Conservation (phyloP, 2,888 invertebrate genomes). For the Peribatodes rhomboidaria region DNA sequence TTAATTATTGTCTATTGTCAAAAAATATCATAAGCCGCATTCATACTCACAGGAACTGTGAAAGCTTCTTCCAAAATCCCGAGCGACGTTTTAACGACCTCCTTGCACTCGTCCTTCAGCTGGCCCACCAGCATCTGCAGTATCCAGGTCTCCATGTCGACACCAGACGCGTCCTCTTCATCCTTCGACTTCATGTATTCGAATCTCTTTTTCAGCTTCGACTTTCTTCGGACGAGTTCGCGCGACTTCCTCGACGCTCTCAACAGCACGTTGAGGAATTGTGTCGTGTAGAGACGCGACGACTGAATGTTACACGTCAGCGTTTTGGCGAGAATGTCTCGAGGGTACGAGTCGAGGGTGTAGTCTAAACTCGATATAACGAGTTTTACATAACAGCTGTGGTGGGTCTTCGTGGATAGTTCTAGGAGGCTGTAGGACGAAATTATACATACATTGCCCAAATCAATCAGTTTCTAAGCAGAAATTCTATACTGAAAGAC, state of each 20-base stretch:
- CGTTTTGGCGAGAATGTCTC: constrained; percentile 88
- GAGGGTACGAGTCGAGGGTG: constrained; percentile 89
- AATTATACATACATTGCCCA: background rate
- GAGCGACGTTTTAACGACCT: constrained; percentile 93
- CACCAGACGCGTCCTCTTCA: constrained; percentile 61
- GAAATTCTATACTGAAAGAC: no score
- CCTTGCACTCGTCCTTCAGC: constrained; percentile 93
- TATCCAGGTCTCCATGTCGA: constrained; percentile 94
- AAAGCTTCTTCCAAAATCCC: constrained; percentile 97
- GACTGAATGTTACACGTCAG: constrained; percentile 86
- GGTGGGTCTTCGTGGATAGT: constrained; percentile 93
- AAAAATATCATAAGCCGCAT: background rate
- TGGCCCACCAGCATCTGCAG: constrained; percentile 94
- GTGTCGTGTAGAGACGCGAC: constrained; percentile 93
- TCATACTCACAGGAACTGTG: constrained; percentile 91
- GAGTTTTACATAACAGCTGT: constrained; percentile 97
- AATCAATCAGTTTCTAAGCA: background rate
- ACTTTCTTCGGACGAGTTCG: constrained; percentile 76
- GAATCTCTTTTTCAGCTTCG: constrained; percentile 74
- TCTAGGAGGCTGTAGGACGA: constrained; percentile 89
- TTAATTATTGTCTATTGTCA: background rate
- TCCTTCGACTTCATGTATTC: constrained; percentile 69
- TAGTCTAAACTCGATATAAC: constrained; percentile 97
- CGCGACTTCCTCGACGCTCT: constrained; percentile 88
- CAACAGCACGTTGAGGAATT: constrained; percentile 95